Conservation (phyloP, 2,113 vertebrate species). For the Laterallus jamaicensis region DNA sequence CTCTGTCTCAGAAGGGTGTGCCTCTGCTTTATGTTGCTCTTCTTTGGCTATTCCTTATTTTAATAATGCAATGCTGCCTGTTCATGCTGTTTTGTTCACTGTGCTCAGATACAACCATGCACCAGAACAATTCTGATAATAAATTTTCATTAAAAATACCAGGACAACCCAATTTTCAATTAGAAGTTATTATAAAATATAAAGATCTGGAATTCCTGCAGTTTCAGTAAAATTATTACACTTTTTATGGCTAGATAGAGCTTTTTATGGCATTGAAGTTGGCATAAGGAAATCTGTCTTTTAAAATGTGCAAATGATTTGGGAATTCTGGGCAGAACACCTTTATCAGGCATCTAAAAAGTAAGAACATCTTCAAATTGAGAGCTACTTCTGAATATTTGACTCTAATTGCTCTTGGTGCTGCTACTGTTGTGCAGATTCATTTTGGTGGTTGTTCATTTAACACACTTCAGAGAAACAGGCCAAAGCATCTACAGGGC, state of each 20-base stretch:
- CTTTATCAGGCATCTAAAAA: background rate
- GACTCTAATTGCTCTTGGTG: background rate
- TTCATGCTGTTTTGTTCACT: background rate
- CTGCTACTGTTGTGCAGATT: background rate
- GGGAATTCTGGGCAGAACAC: background rate
- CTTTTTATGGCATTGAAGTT: background rate
- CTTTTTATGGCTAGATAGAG: background rate
- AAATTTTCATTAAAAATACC: background rate
- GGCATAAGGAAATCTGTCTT: background rate
- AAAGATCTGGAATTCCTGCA: background rate
- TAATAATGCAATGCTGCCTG: background rate
- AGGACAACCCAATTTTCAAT: background rate
- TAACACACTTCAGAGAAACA: background rate
- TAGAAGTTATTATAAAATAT: background rate
- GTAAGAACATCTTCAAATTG: background rate
- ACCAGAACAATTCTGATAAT: background rate
- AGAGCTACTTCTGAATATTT: background rate
- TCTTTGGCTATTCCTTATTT: background rate
- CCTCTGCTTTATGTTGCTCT: background rate
- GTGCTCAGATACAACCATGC: background rate
- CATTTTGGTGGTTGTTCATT: background rate
- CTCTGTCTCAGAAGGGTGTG: background rate
- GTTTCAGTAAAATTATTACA: background rate
- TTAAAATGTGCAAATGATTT: background rate
- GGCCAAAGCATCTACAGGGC: background rate